These are phyloP conservation scores for Argentina silus DNA, from an alignment of 2,797 vertebrate genomes.

Conservation along the genomic window DNA sequence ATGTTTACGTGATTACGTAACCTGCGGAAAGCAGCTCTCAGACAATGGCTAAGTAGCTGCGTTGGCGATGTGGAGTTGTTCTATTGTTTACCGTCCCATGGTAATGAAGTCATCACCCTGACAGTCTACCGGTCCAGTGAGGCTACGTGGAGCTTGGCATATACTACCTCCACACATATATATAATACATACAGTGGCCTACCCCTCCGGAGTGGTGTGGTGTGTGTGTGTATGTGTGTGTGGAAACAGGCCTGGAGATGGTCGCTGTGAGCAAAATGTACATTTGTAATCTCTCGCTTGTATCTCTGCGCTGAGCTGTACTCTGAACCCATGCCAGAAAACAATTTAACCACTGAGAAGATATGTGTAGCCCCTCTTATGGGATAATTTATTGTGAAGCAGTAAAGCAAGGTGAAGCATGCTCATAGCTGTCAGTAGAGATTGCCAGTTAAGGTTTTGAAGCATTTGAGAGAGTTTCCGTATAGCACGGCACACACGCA, in stretches of 20 bases:
- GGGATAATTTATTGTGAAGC: slow-evolving; percentile 63
- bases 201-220: neutral
- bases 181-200: neutral
- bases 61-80: slow-evolving; percentile 13
- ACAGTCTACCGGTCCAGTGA: slow-evolving; percentile 4
- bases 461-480: slow-evolving; percentile 50
- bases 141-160: neutral
- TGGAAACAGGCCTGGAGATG: slow-evolving; percentile 23
- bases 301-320: slow-evolving; percentile 43
- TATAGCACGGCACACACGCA: slow-evolving; percentile 11
- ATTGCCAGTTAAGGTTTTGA: slow-evolving; percentile 61
- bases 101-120: slow-evolving; percentile 27
- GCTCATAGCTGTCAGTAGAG: slow-evolving; percentile 59
- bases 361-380: slow-evolving; percentile 58
- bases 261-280: slow-evolving; percentile 44
- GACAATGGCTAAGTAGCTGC: slow-evolving; percentile 24
- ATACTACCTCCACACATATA: neutral
- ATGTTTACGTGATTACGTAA: slow-evolving; percentile 44
- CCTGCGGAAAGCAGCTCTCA: slow-evolving; percentile 23
- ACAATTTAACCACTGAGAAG: slow-evolving; percentile 62
- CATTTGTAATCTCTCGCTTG: slow-evolving; percentile 52
- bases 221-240: neutral
- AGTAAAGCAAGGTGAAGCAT: slow-evolving; percentile 60
- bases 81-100: slow-evolving; percentile 29
- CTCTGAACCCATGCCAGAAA: slow-evolving; percentile 64